Evolutionary conservation across 1,140 invertebrate species (phyloP), one percentile per base, ranked within the genome.

Genomic region (Eueides isabella): DNA sequence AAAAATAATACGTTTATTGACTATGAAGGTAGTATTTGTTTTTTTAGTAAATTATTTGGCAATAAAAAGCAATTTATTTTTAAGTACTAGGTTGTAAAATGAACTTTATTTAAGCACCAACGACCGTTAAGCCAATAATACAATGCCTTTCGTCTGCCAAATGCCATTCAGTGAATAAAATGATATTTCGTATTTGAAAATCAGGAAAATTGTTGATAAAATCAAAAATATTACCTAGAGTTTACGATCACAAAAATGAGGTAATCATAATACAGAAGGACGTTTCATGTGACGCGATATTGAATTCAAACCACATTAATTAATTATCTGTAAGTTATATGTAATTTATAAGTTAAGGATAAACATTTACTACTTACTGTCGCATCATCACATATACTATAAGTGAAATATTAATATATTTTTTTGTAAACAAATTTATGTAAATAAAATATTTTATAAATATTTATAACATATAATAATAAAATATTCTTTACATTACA

Each of bases 161-260:
- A 68, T 68, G 29, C 19, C 41, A 31, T 68, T 68, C 67, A 12
- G 26, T 26, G 11, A 30, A 68, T 68, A 28, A 41, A 68, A 55
- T 31, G 41, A 68, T 31, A 68, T 68, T 68, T 68, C n/a, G 26
- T 30, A 19, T 68, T 68, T 61, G 28, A 68, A 68, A 61, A 48
- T 67, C 23, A 44, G 41, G 16, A 38, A 38, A 11, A 19, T 48
- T 44, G 41, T 16, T 44, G 41, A 44, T 44, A 44, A 44, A 44
- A 44, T 19, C 4, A 19, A 48, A 48, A 48, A 23, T 48, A 48
- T 48, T n/a, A 48, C 7, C 16, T 23, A 19, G 7, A 48, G 4
- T 48, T 19, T 48, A 48, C n/a, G n/a, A 19, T 19, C 41, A 48
- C 41, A 19, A 48, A 44, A 48, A 19, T 23, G 2, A 48, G n/a